A percentile compares a stretch with the other conserved stretches of the same genome.
Conservation (phyloP, 2,113 vertebrate species). For the Mustela lutreola region DNA sequence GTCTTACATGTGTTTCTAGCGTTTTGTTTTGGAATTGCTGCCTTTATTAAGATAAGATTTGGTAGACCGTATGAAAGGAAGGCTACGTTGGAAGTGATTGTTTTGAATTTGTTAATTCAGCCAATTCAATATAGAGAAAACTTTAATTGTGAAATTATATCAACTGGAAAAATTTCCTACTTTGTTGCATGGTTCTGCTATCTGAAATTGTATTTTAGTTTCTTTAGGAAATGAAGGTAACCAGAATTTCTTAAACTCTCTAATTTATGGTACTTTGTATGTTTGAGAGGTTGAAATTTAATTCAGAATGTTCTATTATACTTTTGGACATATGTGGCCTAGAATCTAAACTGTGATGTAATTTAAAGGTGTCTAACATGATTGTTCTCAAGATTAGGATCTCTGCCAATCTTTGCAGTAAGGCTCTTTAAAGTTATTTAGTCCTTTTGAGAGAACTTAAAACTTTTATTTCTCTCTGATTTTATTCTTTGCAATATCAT, state of each 20-base stretch:
- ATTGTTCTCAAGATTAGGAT: conserved; percentile 48
- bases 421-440: conserved; percentile 56
- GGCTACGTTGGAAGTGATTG: neutral
- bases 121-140: conserved; percentile 56
- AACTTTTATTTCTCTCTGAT: conserved; percentile 58
- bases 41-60: conserved; percentile 17
- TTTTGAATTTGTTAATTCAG: conserved; percentile 62
- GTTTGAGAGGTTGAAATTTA: conserved; percentile 53
- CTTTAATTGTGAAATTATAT: conserved; percentile 60
- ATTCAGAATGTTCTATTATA: conserved; percentile 50
- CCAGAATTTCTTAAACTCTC: conserved; percentile 28
- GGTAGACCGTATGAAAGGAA: neutral
- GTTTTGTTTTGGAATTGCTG: neutral
- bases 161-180: conserved; percentile 34
- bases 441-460: neutral
- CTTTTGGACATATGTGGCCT: conserved; percentile 33
- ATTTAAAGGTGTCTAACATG: conserved; percentile 27
- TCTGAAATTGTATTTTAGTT: conserved; percentile 65
- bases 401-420: neutral
- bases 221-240: conserved; percentile 54
- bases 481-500: conserved; percentile 58
- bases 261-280: conserved; percentile 42
- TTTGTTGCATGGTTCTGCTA: conserved; percentile 5
- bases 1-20: neutral
- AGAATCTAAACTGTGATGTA: conserved; percentile 57